Percentiles rank a stretch among this genome's conserved stretches.
Conservation (phyloP, 2,888 invertebrate species). For the Sinelater perroti region DNA sequence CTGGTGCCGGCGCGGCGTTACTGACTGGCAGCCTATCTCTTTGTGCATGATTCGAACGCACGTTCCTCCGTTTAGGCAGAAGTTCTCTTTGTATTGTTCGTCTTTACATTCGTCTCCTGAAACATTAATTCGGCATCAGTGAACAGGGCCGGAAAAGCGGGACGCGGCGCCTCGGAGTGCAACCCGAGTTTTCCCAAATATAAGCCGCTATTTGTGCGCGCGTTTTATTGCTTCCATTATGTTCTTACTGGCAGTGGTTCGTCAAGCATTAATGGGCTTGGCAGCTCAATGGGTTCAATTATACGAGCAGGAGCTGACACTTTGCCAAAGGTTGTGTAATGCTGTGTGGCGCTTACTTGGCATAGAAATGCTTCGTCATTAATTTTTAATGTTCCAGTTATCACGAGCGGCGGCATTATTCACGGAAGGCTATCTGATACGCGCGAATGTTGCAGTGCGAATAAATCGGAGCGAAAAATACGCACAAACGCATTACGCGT, state of each 20-base stretch:
- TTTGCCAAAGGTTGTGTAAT: conserved; percentile 46
- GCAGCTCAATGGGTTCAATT: conserved; percentile 40
- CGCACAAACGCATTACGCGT: too few species aligned
- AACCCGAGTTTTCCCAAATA: not conserved
- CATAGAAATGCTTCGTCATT: conserved; percentile 26
- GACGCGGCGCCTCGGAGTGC: not conserved
- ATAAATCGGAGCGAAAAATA: too few species aligned
- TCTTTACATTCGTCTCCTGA: conserved; percentile 55
- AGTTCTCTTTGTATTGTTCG: conserved; percentile 65
- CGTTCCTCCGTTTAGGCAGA: conserved; percentile 88
- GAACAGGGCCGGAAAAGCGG: not conserved
- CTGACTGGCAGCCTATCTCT: conserved; percentile 38
- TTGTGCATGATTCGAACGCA: conserved; percentile 67
- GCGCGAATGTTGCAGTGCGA: too few species aligned
- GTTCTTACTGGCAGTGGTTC: conserved; percentile 36
- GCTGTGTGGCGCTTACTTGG: conserved; percentile 31
- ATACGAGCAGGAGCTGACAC: conserved; percentile 40
- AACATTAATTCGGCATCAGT: conserved; percentile 18
- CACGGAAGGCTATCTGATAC: too few species aligned
- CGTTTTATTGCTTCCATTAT: conserved; percentile 31
- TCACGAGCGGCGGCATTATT: conserved; percentile 1
- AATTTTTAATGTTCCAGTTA: conserved; percentile 15
- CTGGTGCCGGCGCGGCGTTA: conserved; percentile 21
- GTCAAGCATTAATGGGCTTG: conserved; percentile 39
- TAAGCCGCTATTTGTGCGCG: conserved; percentile 2